Evolutionary conservation across 2,888 invertebrate species (phyloP), one percentile per base, ranked within the genome.

Genomic region (Eristalis arbustorum): DNA sequence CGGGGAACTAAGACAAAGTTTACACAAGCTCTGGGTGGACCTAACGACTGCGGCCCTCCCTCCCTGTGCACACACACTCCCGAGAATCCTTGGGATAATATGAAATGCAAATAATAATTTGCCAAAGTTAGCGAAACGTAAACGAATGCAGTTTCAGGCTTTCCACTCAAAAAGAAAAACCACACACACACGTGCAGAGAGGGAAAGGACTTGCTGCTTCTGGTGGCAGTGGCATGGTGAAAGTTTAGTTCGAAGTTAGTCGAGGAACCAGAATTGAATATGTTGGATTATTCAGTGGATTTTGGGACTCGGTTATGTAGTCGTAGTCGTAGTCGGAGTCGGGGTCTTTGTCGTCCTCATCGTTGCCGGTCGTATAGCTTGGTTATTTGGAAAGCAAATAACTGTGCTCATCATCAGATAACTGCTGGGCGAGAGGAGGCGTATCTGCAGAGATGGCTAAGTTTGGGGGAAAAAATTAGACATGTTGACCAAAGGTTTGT

Each of bases 21-120:
- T 59, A 25, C 25, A 13, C 59, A 4, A 10, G 3, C 59, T 28
- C 13, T 25, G 25, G 25, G 5, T 13, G 59, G 23, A 25, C 25
- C 11, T 31, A 42, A 57, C 62, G 40, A 28, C 64, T 77, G 8
- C 56, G 25, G 40, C 18, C 49, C 49, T 8, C 18, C 8, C 49
- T 6, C 49, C 1, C 49, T 40, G 11, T 62, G 13, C 68, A 69
- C 31, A 37, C 34, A 56, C n/a, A n/a, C n/a, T n/a, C 61, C 68
- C 18, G 25, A 22, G 14, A 3, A 28, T 64, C 57, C 68, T 66
- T 75, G 56, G 18, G 64, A 62, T 84, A 74, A 79, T 84, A 75
- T 75, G 79, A 69, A 84, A 83, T 84, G 84, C 79, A 84, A 84
- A 84, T 84, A 78, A 79, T 79, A 79, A 69, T 84, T 84, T 83